phyloP scores from a whole-genome alignment of 2,797 vertebrate genomes.

The Fratercula arctica region DNA sequence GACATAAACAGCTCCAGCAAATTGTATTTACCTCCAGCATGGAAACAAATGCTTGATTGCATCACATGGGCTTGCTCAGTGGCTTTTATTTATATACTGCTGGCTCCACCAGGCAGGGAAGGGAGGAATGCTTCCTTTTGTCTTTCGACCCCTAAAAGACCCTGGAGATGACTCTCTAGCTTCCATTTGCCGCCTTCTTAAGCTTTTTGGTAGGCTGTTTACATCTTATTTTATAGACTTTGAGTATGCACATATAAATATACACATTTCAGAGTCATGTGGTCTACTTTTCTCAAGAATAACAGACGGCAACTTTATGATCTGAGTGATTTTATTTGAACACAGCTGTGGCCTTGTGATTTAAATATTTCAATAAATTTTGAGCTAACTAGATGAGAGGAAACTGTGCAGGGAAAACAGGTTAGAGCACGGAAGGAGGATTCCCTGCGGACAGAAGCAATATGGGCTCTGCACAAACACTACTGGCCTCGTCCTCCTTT shows the following conservation, averaged over 20 bases:
- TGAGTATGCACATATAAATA: background rate
- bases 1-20: slow-evolving; percentile 51
- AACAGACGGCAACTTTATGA: slow-evolving; percentile 71
- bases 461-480: background rate
- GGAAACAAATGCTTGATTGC: slow-evolving; percentile 69
- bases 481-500: background rate
- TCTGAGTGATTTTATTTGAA: slow-evolving; percentile 68
- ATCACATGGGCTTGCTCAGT: slow-evolving; percentile 55
- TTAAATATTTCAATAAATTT: slow-evolving; percentile 71
- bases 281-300: slow-evolving; percentile 17
- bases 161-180: background rate
- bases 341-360: slow-evolving; percentile 64
- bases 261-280: background rate
- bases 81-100: slow-evolving; percentile 50
- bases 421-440: background rate
- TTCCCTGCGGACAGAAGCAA: background rate
- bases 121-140: background rate
- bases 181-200: background rate
- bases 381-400: slow-evolving; percentile 55
- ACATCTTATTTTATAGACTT: background rate
- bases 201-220: background rate
- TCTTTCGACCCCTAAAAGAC: slow-evolving; percentile 21
- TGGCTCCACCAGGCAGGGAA: background rate
- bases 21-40: slow-evolving; percentile 67
- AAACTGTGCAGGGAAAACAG: background rate